phyloP scores from a whole-genome alignment of 1,140 invertebrate species.

The Plodia interpunctella region DNA sequence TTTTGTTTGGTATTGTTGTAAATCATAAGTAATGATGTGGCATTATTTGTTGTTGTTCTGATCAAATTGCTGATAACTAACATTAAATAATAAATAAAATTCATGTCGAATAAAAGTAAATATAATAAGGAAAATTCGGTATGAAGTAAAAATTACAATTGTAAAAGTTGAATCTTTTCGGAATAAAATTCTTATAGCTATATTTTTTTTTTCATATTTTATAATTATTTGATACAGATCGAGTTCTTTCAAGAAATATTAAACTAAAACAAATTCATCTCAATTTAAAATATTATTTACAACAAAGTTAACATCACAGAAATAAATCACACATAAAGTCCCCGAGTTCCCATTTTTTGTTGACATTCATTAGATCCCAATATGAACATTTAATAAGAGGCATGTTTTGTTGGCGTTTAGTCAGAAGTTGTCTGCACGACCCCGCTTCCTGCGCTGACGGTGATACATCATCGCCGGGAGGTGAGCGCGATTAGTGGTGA shows the following conservation, averaged over 20 bases:
- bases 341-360: not conserved
- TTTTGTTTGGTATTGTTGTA: not conserved
- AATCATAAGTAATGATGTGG: not conserved
- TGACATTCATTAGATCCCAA: not conserved
- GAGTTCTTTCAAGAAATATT: too few relatives aligned
- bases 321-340: not conserved
- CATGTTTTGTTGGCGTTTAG: not conserved
- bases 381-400: not conserved
- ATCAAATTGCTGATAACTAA: too few relatives aligned
- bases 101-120: too few relatives aligned
- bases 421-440: not conserved
- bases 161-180: too few relatives aligned
- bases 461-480: not conserved
- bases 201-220: too few relatives aligned
- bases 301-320: not conserved
- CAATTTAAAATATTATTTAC: not conserved
- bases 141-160: too few relatives aligned
- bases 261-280: too few relatives aligned
- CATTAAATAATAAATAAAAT: too few relatives aligned
- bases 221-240: too few relatives aligned
- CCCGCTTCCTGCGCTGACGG: not conserved
- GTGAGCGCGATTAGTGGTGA: conserved; percentile 3
- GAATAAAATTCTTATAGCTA: too few relatives aligned
- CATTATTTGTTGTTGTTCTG: too few relatives aligned
- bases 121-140: too few relatives aligned